phyloP scores from a whole-genome alignment of 2,113 vertebrate species.

The Dinomys branickii region DNA sequence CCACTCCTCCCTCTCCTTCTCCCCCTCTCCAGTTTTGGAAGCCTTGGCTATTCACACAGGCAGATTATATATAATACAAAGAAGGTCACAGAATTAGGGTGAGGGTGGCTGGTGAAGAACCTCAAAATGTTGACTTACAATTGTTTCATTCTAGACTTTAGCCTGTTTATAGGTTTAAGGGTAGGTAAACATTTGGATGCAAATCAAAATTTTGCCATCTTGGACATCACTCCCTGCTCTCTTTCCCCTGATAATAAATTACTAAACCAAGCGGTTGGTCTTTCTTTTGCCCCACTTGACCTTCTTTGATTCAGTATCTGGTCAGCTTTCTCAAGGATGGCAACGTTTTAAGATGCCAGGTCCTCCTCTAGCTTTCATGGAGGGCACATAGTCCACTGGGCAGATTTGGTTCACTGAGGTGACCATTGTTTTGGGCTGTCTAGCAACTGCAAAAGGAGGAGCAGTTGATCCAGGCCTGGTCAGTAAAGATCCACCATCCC shows the following conservation, averaged over 20 bases:
- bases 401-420: neutral
- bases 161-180: neutral
- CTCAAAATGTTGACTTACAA: neutral
- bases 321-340: neutral
- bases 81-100: neutral
- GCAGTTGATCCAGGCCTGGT: neutral
- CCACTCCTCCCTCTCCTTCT: neutral
- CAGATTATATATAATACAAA: neutral
- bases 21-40: neutral
- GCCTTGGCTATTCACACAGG: neutral
- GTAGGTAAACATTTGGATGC: neutral
- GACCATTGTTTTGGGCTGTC: neutral
- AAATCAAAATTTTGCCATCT: conserved; percentile 16
- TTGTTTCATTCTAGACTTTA: neutral
- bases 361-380: neutral
- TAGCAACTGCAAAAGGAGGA: neutral
- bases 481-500: neutral
- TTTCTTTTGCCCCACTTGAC: neutral
- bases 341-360: neutral
- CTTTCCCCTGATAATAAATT: neutral
- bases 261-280: neutral
- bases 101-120: neutral
- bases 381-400: neutral
- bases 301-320: neutral
- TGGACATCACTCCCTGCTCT: neutral